Conservation (phyloP, 2,797 vertebrate genomes). For the Sitta carolinensis region DNA sequence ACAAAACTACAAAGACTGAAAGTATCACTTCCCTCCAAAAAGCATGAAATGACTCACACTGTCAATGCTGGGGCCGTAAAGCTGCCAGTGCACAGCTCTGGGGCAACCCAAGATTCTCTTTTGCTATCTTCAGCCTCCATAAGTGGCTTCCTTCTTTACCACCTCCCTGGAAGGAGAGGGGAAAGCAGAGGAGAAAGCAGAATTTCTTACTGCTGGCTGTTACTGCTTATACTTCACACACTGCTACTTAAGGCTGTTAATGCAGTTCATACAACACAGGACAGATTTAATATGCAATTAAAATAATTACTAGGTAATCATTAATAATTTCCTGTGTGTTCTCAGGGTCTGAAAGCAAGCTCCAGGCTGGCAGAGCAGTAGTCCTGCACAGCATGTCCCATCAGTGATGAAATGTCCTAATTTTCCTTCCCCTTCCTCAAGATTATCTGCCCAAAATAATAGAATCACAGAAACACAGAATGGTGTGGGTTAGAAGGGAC, state of each 20-base stretch:
- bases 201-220: background rate
- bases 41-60: background rate
- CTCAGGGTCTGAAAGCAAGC: background rate
- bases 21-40: background rate
- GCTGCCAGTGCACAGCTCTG: background rate
- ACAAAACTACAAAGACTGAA: background rate
- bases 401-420: background rate
- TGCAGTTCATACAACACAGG: background rate
- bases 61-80: background rate
- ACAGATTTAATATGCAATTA: background rate
- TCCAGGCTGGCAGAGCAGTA: background rate
- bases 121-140: background rate
- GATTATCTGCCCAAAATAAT: background rate
- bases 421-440: background rate
- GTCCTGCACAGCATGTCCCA: background rate
- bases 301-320: background rate
- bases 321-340: background rate
- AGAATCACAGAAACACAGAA: background rate
- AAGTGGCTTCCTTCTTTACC: background rate
- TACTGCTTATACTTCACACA: background rate
- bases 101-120: background rate
- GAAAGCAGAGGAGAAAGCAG: background rate
- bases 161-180: background rate
- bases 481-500: background rate
- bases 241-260: background rate